Conservation (phyloP, 2,888 invertebrate species). For the Parnassius mnemosyne region DNA sequence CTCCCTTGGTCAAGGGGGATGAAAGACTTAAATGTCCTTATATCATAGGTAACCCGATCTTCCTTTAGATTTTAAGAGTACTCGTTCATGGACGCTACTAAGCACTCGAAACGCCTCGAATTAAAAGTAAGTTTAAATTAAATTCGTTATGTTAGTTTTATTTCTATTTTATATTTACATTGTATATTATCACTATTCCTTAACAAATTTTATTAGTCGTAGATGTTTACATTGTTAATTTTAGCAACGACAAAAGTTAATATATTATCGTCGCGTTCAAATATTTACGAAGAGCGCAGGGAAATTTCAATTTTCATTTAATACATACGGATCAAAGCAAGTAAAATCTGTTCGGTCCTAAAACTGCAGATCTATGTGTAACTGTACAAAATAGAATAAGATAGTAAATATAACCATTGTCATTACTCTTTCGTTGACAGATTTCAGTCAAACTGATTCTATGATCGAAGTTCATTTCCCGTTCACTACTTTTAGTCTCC, state of each 20-base stretch:
- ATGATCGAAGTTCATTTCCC: not conserved
- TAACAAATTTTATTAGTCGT: too few species aligned
- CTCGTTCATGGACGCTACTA: too few species aligned
- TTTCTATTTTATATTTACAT: too few species aligned
- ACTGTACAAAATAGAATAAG: not conserved
- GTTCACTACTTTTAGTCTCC: not conserved
- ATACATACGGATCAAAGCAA: slow-evolving; percentile 42
- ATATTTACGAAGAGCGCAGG: slow-evolving; percentile 16
- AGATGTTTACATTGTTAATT: too few species aligned
- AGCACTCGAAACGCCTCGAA: too few species aligned
- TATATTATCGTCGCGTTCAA: slow-evolving; percentile 10
- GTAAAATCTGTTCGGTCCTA: slow-evolving; percentile 4
- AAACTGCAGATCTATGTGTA: not conserved
- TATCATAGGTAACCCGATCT: too few species aligned
- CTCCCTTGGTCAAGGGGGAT: too few species aligned
- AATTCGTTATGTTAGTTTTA: too few species aligned
- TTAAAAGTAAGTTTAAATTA: too few species aligned
- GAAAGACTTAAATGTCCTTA: too few species aligned
- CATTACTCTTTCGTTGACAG: not conserved
- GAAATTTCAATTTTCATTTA: slow-evolving; percentile 42
- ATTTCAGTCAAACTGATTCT: not conserved
- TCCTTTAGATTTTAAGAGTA: too few species aligned
- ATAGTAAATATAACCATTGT: not conserved
- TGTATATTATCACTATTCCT: too few species aligned
- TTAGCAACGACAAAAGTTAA: not conserved